Base-by-base conservation (phyloP, 2,888 invertebrate genomes). In the Craniophora ligustri region DNA sequence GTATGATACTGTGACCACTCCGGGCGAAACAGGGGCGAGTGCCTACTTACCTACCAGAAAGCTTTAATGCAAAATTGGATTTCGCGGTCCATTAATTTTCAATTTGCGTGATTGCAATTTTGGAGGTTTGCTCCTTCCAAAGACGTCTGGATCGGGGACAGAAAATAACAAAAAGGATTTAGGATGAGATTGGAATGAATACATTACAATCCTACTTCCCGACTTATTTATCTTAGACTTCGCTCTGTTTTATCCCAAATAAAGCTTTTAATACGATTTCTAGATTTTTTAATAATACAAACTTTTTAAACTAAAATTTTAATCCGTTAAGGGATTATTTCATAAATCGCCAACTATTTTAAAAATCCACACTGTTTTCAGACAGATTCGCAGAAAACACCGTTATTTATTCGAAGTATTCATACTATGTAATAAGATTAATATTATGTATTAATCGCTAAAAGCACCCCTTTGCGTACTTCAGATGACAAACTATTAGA, bases 91-190 rank as follows among this genome's bases (percentile, higher is more conserved):
- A 92, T 92, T 92, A 92, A 92, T 91, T 92, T 92, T 92, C 92
- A 92, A 92, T 92, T 91, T 91, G 88, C 86, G 90, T 91, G 91
- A 92, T 92, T 92, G 92, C 91, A 90, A 90, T 92, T 90, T 92
- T 89, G 88, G 88, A 89, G 91, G 90, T 91, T 91, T 89, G 88
- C 88, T 89, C 81, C 87, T 85, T 81, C 80, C 83, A 85, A 84
- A 88, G 85, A 86, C 86, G 86, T 79, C 84, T 82, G 84, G 77
- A 85, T 85, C 75, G 86, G 82, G 85, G 86, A 86, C 87, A 84
- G 81, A 82, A 81, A 87, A 90, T 88, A 89, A 87, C 88, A 85
- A 87, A 88, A 88, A 87, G 86, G 86, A 82, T 85, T 86, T 85
- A 78, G 78, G 78, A 78, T 72, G 76, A 85, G 82, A 88, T 83